A percentile compares a stretch with the other conserved stretches of the same genome.
Evolutionary conservation across 2,888 invertebrate species (phyloP).

Genomic region (Folsomia manolachei): DNA sequence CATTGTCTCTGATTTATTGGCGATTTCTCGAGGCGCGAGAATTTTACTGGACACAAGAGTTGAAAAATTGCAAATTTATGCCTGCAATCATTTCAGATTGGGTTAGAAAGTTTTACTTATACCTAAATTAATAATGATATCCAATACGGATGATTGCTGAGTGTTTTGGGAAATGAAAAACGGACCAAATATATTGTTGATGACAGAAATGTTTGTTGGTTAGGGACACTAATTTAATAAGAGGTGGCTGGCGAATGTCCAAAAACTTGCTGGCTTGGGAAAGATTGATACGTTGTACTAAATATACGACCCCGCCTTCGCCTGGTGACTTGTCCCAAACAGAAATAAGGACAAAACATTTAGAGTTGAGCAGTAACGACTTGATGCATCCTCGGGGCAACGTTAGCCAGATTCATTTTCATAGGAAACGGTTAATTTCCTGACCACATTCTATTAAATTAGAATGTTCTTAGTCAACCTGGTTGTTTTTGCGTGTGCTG

Average conservation of each 20-base stretch:
- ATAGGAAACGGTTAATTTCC: constrained; percentile 23
- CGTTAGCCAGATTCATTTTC: constrained; percentile 12
- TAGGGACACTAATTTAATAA: constrained; percentile 12
- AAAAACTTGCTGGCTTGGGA: constrained; percentile 4
- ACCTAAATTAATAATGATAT: too few species aligned
- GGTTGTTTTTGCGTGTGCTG: neutral
- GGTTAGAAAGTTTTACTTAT: too few species aligned
- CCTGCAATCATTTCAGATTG: too few species aligned
- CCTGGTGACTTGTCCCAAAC: neutral
- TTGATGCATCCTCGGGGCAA: neutral
- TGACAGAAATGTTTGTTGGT: neutral
- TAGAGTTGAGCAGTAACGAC: too few species aligned
- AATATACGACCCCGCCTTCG: neutral
- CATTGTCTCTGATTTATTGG: too few species aligned
- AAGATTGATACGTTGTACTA: constrained; percentile 23
- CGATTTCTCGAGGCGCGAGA: too few species aligned
- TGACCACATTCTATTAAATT: neutral
- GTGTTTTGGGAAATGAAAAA: too few species aligned
- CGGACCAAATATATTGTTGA: neutral
- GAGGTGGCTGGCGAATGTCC: constrained; percentile 19
- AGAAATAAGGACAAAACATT: neutral
- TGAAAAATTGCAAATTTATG: too few species aligned
- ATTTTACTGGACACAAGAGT: too few species aligned
- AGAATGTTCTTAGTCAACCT: neutral
- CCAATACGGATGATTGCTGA: too few species aligned